Evolutionary conservation across 2,113 vertebrate genomes (phyloP).

Genomic region (Baryphthengus martii): DNA sequence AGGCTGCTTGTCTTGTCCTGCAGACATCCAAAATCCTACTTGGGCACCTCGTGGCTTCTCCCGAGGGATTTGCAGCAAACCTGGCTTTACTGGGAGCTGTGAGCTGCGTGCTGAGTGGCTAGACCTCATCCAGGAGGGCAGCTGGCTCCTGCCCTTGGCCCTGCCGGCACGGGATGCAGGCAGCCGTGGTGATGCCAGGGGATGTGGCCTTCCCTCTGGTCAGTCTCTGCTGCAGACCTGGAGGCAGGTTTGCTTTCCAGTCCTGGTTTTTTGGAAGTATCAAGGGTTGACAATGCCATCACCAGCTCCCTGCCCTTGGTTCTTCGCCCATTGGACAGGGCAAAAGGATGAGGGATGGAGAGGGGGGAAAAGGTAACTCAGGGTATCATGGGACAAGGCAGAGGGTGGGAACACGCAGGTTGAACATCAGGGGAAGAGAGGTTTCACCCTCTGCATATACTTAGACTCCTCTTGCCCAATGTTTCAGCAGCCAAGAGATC

Average conservation of each 20-base stretch:
- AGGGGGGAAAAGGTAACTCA: neutral
- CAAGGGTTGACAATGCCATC: neutral
- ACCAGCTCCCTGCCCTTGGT: neutral
- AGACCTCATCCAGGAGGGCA: neutral
- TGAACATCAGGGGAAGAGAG: neutral
- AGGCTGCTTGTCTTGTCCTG: rapidly evolving
- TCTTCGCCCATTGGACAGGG: neutral
- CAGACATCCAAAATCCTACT: neutral
- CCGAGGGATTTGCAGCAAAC: neutral
- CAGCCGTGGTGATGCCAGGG: too few relatives aligned
- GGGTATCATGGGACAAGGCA: neutral
- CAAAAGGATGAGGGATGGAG: neutral
- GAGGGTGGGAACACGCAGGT: neutral
- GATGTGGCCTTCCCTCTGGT: neutral
- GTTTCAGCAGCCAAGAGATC: rapidly evolving
- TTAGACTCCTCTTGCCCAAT: too few relatives aligned
- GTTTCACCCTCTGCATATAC: neutral
- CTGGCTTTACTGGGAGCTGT: neutral
- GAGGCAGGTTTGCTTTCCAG: neutral
- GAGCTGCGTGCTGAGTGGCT: neutral
- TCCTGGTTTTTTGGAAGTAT: neutral
- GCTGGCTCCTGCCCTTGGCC: neutral
- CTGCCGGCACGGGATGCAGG: neutral
- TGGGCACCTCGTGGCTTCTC: neutral
- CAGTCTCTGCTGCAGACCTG: neutral